phyloP scores from a whole-genome alignment of 2,888 invertebrate genomes.

The Therioaphis trifolii region DNA sequence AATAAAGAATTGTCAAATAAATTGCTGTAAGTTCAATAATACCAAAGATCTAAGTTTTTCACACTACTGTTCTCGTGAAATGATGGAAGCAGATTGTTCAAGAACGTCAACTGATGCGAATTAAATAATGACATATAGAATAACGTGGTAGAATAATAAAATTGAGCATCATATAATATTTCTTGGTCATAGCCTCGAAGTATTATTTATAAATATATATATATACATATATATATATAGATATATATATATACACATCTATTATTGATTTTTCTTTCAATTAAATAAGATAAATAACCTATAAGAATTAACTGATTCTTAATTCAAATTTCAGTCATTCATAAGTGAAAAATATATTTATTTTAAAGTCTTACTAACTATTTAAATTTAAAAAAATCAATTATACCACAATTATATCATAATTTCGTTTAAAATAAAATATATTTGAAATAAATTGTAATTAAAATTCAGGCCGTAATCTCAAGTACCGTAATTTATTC shows the following conservation, averaged over 20 bases:
- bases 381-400: too few relatives aligned
- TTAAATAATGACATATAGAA: neutral
- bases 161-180: neutral
- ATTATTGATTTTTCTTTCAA: conserved; percentile 2
- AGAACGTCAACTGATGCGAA: neutral
- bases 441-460: too few relatives aligned
- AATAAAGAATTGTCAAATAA: too few relatives aligned
- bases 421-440: too few relatives aligned
- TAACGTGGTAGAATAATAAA: neutral
- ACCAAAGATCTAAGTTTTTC: neutral
- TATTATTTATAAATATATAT: neutral
- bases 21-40: neutral
- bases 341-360: too few relatives aligned
- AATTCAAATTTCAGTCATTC: too few relatives aligned
- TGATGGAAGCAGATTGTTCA: neutral
- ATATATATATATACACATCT: neutral
- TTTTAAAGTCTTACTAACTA: too few relatives aligned
- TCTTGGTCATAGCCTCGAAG: neutral
- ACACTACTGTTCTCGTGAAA: neutral
- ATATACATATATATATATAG: neutral
- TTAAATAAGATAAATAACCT: too few relatives aligned
- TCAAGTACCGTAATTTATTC: too few relatives aligned
- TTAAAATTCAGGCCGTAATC: too few relatives aligned
- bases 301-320: neutral
- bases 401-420: too few relatives aligned